Percentiles rank a stretch among this genome's conserved stretches.
Evolutionary conservation across 1,140 invertebrate species (phyloP).

Genomic region (Odontomachus brunneus): DNA sequence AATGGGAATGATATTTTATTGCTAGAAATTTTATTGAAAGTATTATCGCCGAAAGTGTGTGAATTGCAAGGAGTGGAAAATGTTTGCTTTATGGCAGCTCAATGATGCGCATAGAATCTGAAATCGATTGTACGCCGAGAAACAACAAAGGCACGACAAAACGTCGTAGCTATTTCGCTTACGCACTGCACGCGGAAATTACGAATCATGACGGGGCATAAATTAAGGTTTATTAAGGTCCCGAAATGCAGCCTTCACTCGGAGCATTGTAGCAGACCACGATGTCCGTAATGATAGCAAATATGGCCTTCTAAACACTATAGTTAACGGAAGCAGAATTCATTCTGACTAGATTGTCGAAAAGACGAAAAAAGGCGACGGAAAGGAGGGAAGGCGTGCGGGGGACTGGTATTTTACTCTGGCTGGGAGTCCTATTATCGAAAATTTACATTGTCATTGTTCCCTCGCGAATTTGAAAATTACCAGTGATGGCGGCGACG

Average conservation of each 20-base stretch:
- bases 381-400: not conserved
- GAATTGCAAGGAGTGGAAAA: not conserved
- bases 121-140: not conserved
- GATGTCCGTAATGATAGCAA: slow-evolving; percentile 18
- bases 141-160: not conserved
- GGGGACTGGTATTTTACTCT: not conserved
- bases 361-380: not conserved
- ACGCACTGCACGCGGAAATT: slow-evolving; percentile 37
- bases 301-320: slow-evolving; percentile 3
- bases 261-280: slow-evolving; percentile 23
- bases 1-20: not conserved
- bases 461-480: slow-evolving; percentile 59
- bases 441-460: slow-evolving; percentile 26
- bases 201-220: slow-evolving; percentile 23
- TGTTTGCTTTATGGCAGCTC: too few relatives aligned
- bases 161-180: too few relatives aligned
- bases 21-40: not conserved
- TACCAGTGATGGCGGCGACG: slow-evolving; percentile 6
- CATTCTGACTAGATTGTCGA: not conserved
- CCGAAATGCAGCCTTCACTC: slow-evolving; percentile 4
- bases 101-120: not conserved
- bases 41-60: not conserved
- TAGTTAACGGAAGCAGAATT: slow-evolving; percentile 13
- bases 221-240: slow-evolving; percentile 42
- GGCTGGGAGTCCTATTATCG: not conserved